A percentile compares a stretch with the other conserved stretches of the same genome.
phyloP scores from a whole-genome alignment of 2,113 vertebrate genomes.

The Puntigrus tetrazona region DNA sequence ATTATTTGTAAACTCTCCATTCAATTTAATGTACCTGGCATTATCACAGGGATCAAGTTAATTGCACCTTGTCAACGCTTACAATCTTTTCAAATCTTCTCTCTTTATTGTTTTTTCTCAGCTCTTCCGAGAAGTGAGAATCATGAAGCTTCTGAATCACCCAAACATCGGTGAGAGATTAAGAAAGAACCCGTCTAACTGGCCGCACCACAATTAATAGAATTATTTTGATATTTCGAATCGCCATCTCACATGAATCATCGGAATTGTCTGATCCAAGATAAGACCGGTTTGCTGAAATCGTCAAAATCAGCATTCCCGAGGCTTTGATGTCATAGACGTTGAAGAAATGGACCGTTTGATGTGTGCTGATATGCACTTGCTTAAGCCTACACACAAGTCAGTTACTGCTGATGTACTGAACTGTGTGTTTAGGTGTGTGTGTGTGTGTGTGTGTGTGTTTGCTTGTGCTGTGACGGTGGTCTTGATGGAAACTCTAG shows the following conservation, averaged over 20 bases:
- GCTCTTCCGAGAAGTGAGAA: conserved; percentile 94
- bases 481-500: conserved; percentile 23
- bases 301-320: background rate
- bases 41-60: background rate
- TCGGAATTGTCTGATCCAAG: background rate
- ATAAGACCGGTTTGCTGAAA: background rate
- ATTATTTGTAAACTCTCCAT: background rate
- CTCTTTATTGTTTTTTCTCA: conserved; percentile 62
- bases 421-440: conserved; percentile 8
- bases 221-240: background rate
- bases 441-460: conserved; percentile 11
- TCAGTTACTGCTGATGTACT: background rate
- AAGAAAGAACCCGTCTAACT: background rate
- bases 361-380: background rate
- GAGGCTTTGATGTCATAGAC: background rate
- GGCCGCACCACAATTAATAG: background rate
- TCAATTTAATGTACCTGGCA: background rate
- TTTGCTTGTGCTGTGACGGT: background rate
- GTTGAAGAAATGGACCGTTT: background rate
- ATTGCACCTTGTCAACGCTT: background rate
- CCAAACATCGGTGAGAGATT: conserved; percentile 92
- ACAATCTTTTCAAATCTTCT: conserved; percentile 10
- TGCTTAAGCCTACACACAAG: background rate
- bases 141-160: conserved; percentile 96
- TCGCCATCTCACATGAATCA: background rate